phyloP scores from a whole-genome alignment of 2,113 vertebrate species.

The Gambusia holbrooki region DNA sequence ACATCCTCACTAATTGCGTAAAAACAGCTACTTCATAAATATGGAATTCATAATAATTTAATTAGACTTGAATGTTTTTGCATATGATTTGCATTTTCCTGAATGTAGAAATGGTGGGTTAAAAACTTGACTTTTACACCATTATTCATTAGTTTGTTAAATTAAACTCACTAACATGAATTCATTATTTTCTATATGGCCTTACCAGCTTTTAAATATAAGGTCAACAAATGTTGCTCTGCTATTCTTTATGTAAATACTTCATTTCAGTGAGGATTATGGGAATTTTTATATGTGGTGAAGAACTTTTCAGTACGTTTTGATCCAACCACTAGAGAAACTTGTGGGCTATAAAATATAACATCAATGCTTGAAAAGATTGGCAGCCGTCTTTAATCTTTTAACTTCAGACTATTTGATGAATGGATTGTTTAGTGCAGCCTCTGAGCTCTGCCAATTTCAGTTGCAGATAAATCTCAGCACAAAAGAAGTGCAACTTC shows the following conservation, averaged over 20 bases:
- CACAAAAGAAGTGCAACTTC: not conserved
- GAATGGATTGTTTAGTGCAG: not conserved
- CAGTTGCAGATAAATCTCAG: not conserved
- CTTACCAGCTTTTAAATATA: not conserved
- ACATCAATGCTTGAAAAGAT: not conserved
- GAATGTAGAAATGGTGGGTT: not conserved
- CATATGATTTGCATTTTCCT: not conserved
- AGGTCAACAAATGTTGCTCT: not conserved
- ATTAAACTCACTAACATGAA: not conserved
- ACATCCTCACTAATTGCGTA: not conserved
- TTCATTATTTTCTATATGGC: not conserved
- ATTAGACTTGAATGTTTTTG: not conserved
- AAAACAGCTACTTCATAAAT: not conserved
- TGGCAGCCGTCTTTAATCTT: not conserved
- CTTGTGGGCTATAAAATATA: not conserved
- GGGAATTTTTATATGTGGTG: not conserved
- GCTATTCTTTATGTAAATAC: not conserved
- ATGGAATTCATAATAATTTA: not conserved
- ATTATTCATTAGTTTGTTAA: not conserved
- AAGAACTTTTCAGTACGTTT: not conserved
- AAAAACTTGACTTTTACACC: not conserved
- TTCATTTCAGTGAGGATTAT: not conserved
- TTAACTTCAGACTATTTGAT: not conserved
- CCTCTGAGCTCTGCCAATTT: not conserved
- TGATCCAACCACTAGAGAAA: not conserved